phyloP scores from a whole-genome alignment of 64 coral and sea anemone species.

The Pocillopora damicornis region DNA sequence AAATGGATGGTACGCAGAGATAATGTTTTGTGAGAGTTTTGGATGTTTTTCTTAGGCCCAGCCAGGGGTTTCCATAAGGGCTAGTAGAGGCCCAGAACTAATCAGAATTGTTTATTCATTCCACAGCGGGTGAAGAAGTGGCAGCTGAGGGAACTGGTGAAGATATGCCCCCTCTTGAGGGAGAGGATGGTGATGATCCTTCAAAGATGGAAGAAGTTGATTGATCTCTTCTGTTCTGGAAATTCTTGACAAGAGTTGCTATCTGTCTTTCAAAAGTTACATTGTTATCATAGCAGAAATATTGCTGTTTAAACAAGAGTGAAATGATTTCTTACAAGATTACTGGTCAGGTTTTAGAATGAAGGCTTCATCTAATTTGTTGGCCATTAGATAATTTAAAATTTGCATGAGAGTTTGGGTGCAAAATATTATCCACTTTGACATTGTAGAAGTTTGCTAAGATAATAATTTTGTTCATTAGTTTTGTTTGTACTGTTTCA shows the following conservation, averaged over 20 bases:
- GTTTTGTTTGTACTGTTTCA: too few species aligned
- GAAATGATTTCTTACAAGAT: too few species aligned
- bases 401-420: too few species aligned
- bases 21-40: background rate
- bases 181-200: conserved; percentile 82
- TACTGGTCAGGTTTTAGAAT: too few species aligned
- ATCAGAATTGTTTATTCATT: background rate
- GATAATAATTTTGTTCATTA: too few species aligned
- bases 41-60: too few species aligned
- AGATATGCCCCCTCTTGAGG: conserved; percentile 97
- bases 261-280: background rate
- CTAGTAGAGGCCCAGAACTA: background rate
- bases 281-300: background rate
- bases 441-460: too few species aligned
- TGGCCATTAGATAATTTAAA: too few species aligned
- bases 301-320: too few species aligned
- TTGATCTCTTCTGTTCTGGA: conserved; percentile 13
- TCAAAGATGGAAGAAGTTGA: conserved; percentile 99
- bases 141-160: conserved; percentile 46
- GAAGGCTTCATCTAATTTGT: too few species aligned
- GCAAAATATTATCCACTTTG: too few species aligned
- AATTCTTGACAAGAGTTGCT: background rate
- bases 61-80: background rate
- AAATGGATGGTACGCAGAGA: conserved; percentile 59
- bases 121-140: conserved; percentile 35